Conservation (phyloP, 2,113 vertebrate genomes). For the Dromiciops gliroides region DNA sequence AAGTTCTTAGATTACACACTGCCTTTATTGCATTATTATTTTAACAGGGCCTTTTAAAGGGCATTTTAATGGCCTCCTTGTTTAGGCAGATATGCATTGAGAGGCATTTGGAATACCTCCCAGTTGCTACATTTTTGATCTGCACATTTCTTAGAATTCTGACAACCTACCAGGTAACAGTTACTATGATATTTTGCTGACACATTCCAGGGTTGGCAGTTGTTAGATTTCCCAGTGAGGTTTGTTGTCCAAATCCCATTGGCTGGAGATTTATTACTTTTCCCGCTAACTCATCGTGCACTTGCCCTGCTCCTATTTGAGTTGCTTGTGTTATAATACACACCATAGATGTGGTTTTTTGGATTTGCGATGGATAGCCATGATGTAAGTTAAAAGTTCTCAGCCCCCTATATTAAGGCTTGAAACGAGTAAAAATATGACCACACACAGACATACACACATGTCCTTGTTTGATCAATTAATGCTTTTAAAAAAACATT, state of each 20-base stretch:
- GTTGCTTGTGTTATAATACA: background rate
- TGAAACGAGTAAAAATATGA: background rate
- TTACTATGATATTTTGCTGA: constrained; percentile 76
- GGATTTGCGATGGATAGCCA: background rate
- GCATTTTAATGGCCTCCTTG: constrained; percentile 76
- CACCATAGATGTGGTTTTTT: background rate
- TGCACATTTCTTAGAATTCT: constrained; percentile 81
- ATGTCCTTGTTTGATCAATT: background rate
- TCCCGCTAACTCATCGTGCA: constrained; percentile 65
- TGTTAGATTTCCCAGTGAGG: constrained; percentile 72
- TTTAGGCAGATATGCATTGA: constrained; percentile 76
- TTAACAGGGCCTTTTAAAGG: constrained; percentile 74
- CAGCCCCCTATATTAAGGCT: background rate
- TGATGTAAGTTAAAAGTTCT: background rate
- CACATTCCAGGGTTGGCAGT: constrained; percentile 77
- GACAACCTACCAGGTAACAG: constrained; percentile 81
- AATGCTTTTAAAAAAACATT: background rate
- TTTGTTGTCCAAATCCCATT: constrained; percentile 68
- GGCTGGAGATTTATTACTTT: constrained; percentile 74
- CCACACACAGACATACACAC: background rate
- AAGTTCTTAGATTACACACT: constrained; percentile 60
- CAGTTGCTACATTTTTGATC: constrained; percentile 74
- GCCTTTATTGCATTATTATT: constrained; percentile 80
- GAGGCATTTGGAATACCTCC: constrained; percentile 73
- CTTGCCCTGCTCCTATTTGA: background rate